A percentile compares a stretch with the other conserved stretches of the same genome.
These are phyloP conservation scores for Spea hammondii DNA, from an alignment of 2,797 vertebrate genomes.

Conservation along the genomic window DNA sequence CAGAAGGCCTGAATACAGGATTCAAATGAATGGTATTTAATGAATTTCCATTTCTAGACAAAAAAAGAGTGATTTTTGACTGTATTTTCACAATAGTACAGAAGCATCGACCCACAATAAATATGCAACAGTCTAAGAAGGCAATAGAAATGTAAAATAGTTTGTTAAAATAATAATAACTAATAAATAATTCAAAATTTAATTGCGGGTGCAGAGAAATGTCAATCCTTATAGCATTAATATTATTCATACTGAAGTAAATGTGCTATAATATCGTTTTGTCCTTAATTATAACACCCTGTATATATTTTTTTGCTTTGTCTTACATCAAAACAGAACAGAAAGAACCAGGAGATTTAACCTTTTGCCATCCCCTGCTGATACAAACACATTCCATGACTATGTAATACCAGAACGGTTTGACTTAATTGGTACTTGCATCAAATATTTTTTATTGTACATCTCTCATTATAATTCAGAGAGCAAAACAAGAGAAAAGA, in stretches of 20 bases:
- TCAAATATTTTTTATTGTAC: constrained; percentile 28
- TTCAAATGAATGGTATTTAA: constrained; percentile 64
- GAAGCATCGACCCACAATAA: constrained; percentile 59
- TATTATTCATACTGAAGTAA: neutral
- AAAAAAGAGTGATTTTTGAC: constrained; percentile 47
- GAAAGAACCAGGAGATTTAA: constrained; percentile 22
- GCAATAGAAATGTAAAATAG: neutral
- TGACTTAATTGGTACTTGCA: constrained; percentile 42
- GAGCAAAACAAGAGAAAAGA: constrained; percentile 21
- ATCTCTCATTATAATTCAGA: constrained; percentile 34
- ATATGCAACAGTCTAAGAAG: constrained; percentile 47
- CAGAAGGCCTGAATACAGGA: constrained; percentile 68
- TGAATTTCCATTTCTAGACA: constrained; percentile 62
- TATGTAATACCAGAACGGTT: constrained; percentile 33
- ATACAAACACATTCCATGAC: constrained; percentile 33
- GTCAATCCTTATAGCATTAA: neutral
- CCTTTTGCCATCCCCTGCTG: constrained; percentile 34
- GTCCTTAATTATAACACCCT: neutral
- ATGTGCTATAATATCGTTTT: neutral
- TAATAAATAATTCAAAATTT: neutral
- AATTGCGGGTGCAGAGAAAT: neutral
- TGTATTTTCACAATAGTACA: constrained; percentile 66
- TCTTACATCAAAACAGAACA: constrained; percentile 14
- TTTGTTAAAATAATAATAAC: neutral
- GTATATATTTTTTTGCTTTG: neutral